phyloP scores from a whole-genome alignment of 2,888 invertebrate genomes.

The Hydraecia micacea region DNA sequence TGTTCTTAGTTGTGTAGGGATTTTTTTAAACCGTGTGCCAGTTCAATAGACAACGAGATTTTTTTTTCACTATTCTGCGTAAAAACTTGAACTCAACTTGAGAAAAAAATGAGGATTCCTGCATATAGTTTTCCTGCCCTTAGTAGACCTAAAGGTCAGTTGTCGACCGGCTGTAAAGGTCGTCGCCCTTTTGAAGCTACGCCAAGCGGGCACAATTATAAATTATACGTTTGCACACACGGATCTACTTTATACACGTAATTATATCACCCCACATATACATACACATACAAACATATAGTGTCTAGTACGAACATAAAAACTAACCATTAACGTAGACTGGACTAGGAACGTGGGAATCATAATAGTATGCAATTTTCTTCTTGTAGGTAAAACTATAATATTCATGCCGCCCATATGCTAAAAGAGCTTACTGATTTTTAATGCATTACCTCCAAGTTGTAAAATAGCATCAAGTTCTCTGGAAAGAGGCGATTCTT shows the following conservation, averaged over 20 bases:
- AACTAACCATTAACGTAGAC: constrained; percentile 45
- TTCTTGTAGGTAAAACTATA: constrained; percentile 51
- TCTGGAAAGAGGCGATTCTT: constrained; percentile 20
- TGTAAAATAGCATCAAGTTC: constrained; percentile 26
- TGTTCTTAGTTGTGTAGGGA: neutral
- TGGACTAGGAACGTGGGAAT: constrained; percentile 63
- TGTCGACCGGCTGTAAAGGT: constrained; percentile 81
- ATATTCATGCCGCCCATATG: constrained; percentile 40
- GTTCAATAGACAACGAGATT: neutral
- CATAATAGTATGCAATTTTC: constrained; percentile 65
- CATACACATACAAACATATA: neutral
- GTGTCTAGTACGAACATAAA: constrained; percentile 42
- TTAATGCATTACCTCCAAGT: constrained; percentile 32
- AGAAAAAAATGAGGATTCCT: constrained; percentile 56
- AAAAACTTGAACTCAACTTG: constrained; percentile 44
- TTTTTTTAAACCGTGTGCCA: neutral
- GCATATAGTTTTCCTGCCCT: constrained; percentile 65
- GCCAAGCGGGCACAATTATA: constrained; percentile 67
- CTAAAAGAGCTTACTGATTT: constrained; percentile 51
- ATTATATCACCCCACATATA: constrained; percentile 53
- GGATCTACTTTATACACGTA: constrained; percentile 57
- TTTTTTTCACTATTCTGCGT: neutral
- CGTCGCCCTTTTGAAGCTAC: constrained; percentile 77
- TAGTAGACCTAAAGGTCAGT: constrained; percentile 83
- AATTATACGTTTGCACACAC: constrained; percentile 67